A percentile compares a stretch with the other conserved stretches of the same genome.
Evolutionary conservation across 2,888 invertebrate genomes (phyloP).

Genomic region (Argyra leucocephala): DNA sequence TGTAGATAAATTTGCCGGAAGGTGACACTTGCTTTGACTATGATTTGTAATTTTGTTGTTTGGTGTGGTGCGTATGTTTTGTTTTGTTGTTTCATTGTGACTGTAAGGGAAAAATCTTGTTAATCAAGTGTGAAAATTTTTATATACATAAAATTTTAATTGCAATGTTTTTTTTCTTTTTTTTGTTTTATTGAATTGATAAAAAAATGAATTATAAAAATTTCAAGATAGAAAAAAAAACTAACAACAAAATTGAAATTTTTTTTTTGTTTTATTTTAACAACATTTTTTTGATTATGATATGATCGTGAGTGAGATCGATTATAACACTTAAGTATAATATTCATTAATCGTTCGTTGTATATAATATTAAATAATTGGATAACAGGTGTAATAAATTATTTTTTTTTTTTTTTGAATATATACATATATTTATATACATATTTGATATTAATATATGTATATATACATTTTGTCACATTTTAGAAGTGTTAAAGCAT

Average conservation of each 20-base stretch:
- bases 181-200: neutral
- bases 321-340: neutral
- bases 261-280: no score
- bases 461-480: neutral
- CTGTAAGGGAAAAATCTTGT: neutral
- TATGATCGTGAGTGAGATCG: no score
- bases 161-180: no score
- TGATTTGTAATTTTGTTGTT: no score
- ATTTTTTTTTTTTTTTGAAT: neutral
- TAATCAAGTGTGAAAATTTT: neutral
- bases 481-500: neutral
- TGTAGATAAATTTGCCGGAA: no score
- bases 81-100: neutral
- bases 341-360: neutral
- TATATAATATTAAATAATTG: neutral
- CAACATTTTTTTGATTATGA: no score
- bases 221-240: no score
- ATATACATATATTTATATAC: no score
- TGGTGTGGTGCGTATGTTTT: no score
- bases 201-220: neutral
- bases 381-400: constrained; percentile 2
- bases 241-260: no score
- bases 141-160: neutral
- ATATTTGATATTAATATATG: no score
- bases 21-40: no score